phyloP scores from a whole-genome alignment of 2,888 invertebrate genomes.

The Lottia gigantea region DNA sequence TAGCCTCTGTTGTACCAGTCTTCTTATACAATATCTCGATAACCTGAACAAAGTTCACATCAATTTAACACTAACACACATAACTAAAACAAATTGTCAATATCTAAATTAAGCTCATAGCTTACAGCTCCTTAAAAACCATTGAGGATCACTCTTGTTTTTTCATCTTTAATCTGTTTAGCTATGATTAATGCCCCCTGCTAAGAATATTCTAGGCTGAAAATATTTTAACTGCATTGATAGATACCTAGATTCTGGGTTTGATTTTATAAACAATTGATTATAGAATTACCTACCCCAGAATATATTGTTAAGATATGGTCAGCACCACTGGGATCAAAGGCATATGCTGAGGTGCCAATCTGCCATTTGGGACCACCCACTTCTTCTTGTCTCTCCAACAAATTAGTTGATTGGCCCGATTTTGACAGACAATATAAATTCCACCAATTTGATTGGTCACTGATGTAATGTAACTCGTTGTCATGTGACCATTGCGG shows the following conservation, averaged over 20 bases:
- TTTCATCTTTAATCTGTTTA: too few species aligned
- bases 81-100: too few species aligned
- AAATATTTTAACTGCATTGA: too few species aligned
- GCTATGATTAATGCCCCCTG: too few species aligned
- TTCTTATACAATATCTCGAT: slow-evolving; percentile 36
- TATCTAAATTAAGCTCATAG: too few species aligned
- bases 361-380: slow-evolving; percentile 65
- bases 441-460: slow-evolving; percentile 68
- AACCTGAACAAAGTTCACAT: slow-evolving; percentile 17
- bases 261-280: too few species aligned
- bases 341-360: slow-evolving; percentile 52
- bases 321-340: slow-evolving; percentile 48
- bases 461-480: slow-evolving; percentile 62
- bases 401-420: slow-evolving; percentile 53
- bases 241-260: too few species aligned
- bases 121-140: too few species aligned
- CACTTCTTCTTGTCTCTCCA: slow-evolving; percentile 49
- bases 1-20: slow-evolving; percentile 33
- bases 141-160: too few species aligned
- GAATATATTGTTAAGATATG: slow-evolving; percentile 45
- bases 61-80: too few species aligned
- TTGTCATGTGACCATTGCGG: slow-evolving; percentile 65
- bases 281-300: slow-evolving; percentile 35
- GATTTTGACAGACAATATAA: slow-evolving; percentile 58
- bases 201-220: too few species aligned